Base-by-base conservation (phyloP, 1,140 invertebrate genomes). In the Drosophila melanica region DNA sequence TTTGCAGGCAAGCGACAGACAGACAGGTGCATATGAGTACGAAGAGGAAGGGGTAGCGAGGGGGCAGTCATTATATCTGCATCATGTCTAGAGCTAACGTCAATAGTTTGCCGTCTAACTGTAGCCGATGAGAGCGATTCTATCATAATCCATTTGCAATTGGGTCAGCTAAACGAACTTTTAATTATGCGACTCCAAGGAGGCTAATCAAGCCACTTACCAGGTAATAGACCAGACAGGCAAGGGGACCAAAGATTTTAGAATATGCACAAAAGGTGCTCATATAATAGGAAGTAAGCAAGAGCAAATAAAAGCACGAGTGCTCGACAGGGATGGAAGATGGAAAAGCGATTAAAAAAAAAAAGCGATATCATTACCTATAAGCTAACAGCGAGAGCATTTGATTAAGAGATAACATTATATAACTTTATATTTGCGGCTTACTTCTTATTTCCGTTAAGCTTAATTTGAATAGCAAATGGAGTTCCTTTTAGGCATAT, bases 161-260 rank as follows among this genome's bases (percentile, higher is more conserved):
- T 41, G 41, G 50, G 23, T 50, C 48, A 12, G 14, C 42, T 71
- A 14, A 41, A 30, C 55, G 73, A 63, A 73, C 70, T 66, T 81
- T 78, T 77, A 78, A 81, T 77, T 81, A 81, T 70, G 62, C 48
- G 57, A 77, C 64, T 72, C 27, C 27, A 6, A 27, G 27, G 27
- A 27, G 18, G 18, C 55, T 45, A 45, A 50, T 50, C 12, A 50
- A 50, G 27, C 9, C n/a, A 18, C 55, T 33, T 16, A 45, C 12
- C 14, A 27, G 27, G 27, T 27, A 27, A 27, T 27, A 27, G 27
- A 27, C 27, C 27, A 27, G 27, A 27, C 27, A 27, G 27, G 2
- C 27, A 27, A 27, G 6, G 6, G 6, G 55, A 30, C 44, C 3
- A 3, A 20, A 20, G 44, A 18, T 41, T 45, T 58, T 14, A 14